phyloP scores from a whole-genome alignment of 2,797 vertebrate genomes.

The Enteromius viviparus region DNA sequence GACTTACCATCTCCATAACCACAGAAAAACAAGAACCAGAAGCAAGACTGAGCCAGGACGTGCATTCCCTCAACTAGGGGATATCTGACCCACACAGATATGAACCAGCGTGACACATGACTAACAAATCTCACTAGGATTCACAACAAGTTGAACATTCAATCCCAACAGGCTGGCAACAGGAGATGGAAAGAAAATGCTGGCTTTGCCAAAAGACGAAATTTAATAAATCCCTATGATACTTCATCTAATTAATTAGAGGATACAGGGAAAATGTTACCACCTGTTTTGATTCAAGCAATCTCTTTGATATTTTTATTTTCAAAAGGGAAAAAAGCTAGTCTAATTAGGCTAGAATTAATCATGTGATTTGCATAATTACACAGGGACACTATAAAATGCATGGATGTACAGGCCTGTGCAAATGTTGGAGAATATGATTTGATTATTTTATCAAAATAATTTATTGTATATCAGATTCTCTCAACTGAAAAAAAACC shows the following conservation, averaged over 20 bases:
- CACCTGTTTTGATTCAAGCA: slow-evolving; percentile 77
- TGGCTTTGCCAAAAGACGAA: slow-evolving; percentile 72
- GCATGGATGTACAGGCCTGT: not conserved
- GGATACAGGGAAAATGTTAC: slow-evolving; percentile 69
- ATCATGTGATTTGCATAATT: slow-evolving; percentile 59
- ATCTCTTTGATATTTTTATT: slow-evolving; percentile 79
- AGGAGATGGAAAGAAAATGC: slow-evolving; percentile 66
- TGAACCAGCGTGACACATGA: slow-evolving; percentile 25
- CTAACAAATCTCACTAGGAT: slow-evolving; percentile 7
- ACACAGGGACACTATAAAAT: slow-evolving; percentile 45
- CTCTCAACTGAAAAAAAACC: not conserved
- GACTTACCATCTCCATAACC: not conserved
- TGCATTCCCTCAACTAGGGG: not conserved
- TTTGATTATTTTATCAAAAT: not conserved
- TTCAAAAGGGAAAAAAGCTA: slow-evolving; percentile 68
- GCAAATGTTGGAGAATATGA: not conserved
- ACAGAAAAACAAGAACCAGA: not conserved
- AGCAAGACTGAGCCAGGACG: slow-evolving; percentile 9
- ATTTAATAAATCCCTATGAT: slow-evolving; percentile 80
- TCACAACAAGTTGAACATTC: slow-evolving; percentile 31
- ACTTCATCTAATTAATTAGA: slow-evolving; percentile 73
- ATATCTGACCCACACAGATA: slow-evolving; percentile 30
- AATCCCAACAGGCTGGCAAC: slow-evolving; percentile 56
- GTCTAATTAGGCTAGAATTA: slow-evolving; percentile 71
- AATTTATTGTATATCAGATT: slow-evolving; percentile 2